These are phyloP conservation scores for Eudyptes chrysolophus DNA, from an alignment of 2,113 vertebrate species.

Conservation along the genomic window DNA sequence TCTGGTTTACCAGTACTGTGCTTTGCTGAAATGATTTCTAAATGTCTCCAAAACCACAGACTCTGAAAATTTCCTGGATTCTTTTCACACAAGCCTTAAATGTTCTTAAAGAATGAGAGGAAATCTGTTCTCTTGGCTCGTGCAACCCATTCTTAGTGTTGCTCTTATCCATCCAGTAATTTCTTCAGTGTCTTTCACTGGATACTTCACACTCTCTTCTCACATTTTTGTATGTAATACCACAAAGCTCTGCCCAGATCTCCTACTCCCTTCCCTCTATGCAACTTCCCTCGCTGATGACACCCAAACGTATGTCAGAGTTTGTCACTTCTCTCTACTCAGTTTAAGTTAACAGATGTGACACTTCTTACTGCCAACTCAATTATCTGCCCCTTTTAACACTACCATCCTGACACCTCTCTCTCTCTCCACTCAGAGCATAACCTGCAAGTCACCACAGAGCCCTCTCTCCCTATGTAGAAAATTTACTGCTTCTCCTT, in stretches of 20 bases:
- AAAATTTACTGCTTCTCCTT: neutral
- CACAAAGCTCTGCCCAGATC: conserved; percentile 6
- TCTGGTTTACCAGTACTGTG: neutral
- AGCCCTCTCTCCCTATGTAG: neutral
- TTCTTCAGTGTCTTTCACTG: neutral
- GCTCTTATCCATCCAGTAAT: neutral
- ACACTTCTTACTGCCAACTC: neutral
- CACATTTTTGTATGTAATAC: neutral
- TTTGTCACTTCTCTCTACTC: neutral
- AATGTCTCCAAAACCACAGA: neutral
- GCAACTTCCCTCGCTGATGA: neutral
- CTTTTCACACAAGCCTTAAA: neutral
- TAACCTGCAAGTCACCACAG: neutral
- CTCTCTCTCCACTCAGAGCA: neutral
- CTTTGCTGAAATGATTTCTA: neutral
- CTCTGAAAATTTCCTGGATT: neutral
- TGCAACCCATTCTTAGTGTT: neutral
- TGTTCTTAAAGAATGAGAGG: neutral
- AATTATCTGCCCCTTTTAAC: neutral
- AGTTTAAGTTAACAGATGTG: neutral
- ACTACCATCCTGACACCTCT: neutral
- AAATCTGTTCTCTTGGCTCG: neutral
- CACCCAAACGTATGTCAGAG: neutral
- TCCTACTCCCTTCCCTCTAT: neutral
- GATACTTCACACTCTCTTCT: neutral